Percentiles rank a stretch among this genome's conserved stretches.
These are phyloP conservation scores for Stegophylla sp. DNA, from an alignment of 2,888 invertebrate species.

Conservation along the genomic window DNA sequence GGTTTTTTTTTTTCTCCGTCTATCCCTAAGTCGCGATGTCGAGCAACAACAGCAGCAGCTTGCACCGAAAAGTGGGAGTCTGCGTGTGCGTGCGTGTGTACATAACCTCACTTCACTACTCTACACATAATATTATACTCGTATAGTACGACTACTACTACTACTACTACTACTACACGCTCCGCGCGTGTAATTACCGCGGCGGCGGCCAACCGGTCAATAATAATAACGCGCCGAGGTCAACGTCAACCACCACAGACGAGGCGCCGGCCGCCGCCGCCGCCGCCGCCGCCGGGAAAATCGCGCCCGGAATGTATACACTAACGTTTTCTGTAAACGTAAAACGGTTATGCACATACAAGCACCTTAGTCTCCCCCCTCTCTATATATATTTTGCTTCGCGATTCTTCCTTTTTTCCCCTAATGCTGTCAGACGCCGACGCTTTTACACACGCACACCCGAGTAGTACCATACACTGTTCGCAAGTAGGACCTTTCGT, in stretches of 20 bases:
- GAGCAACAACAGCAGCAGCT: neutral
- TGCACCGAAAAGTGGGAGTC: conserved; percentile 35
- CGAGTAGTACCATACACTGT: too few relatives aligned
- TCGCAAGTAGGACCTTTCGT: too few relatives aligned
- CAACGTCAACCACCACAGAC: conserved; percentile 40
- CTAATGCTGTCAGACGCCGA: too few relatives aligned
- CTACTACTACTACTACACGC: neutral
- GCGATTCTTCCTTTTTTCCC: too few relatives aligned
- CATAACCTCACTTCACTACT: conserved; percentile 39
- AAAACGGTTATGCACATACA: neutral
- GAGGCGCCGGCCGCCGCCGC: conserved; percentile 16
- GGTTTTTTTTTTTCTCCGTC: neutral
- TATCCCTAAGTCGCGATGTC: neutral
- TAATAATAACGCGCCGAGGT: conserved; percentile 55
- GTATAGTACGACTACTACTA: neutral
- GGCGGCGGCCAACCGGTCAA: conserved; percentile 54
- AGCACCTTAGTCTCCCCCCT: neutral
- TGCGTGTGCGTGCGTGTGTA: conserved; percentile 14
- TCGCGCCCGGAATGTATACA: neutral
- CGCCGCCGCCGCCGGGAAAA: neutral
- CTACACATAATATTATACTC: neutral
- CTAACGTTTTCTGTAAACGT: neutral
- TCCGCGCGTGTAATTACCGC: conserved; percentile 44
- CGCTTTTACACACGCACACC: too few relatives aligned
- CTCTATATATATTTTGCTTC: too few relatives aligned